phyloP scores from a whole-genome alignment of 2,797 vertebrate genomes.

The Neosalanx taihuensis region DNA sequence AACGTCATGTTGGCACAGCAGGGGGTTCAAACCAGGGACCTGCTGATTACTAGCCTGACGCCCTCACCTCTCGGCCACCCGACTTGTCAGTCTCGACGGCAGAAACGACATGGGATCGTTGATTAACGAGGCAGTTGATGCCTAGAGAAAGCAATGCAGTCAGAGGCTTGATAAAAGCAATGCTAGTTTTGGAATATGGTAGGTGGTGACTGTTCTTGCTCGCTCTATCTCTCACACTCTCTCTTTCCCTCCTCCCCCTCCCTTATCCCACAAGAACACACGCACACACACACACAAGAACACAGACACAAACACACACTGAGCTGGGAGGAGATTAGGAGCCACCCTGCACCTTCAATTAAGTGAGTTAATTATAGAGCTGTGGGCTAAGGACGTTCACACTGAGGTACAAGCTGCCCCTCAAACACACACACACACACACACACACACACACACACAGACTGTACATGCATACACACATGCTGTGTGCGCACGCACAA shows the following conservation, averaged over 20 bases:
- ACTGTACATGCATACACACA: too few relatives aligned
- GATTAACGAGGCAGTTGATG: too few relatives aligned
- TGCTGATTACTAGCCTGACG: too few relatives aligned
- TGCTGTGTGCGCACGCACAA: too few relatives aligned
- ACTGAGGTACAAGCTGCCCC: not conserved
- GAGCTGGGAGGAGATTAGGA: not conserved
- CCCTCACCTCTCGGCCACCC: too few relatives aligned
- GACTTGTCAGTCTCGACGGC: too few relatives aligned
- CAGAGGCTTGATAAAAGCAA: too few relatives aligned
- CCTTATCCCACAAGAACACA: not conserved
- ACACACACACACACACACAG: not conserved
- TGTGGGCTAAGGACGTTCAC: constrained; percentile 24
- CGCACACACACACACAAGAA: not conserved
- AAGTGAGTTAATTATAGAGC: constrained; percentile 1
- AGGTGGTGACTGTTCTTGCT: not conserved
- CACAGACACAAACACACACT: not conserved
- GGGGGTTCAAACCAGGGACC: too few relatives aligned
- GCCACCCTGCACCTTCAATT: constrained; percentile 4
- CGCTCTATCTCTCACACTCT: not conserved
- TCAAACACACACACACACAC: not conserved
- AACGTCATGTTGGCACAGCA: too few relatives aligned
- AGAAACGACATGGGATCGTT: too few relatives aligned
- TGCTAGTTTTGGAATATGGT: too few relatives aligned
- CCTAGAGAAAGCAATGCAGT: too few relatives aligned
- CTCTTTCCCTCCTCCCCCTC: not conserved